Base-by-base conservation (phyloP, 2,888 invertebrate species). In the Andrena minutula region DNA sequence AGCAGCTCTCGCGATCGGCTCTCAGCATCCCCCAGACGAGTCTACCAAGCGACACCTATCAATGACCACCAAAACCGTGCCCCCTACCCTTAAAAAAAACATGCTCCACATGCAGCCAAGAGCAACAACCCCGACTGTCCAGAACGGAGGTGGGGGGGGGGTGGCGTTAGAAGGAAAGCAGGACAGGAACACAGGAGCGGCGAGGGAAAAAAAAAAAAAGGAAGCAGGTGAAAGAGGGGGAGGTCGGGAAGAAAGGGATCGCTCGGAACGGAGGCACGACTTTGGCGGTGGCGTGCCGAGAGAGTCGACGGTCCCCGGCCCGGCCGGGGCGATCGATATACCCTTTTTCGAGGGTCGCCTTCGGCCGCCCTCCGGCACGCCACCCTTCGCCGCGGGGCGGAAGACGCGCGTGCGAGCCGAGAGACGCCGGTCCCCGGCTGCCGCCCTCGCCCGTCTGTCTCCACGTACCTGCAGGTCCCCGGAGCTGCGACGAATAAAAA, bases 261-360 rank as follows among this genome's bases (percentile, higher is more conserved):
- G n/a, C 23, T 56, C n/a, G 20, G 6, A 32, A 58, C 75, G 83
- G 70, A 63, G 80, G 85, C 85, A 88, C 88, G 88, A 90, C 86
- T 88, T 23, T 88, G 88, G 88, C 88, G 90, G 88, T 91, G 90
- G 91, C 90, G 91, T 90, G 87, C 88, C 89, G 41, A 16, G 41
- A 87, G 66, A 82, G 89, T 91, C 91, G 85, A 90, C 90, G 84
- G 91, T 91, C 92, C 41, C 91, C 91, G 91, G 91, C 90, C 92
- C 90, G 86, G 66, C 79, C 90, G 26, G 16, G 16, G 4, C 69
- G 92, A 92, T 92, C 92, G 92, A 92, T 92, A 92, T 91, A 92
- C 92, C 90, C 91, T 91, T 92, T 92, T 92, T 91, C 87, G 86
- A 89, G 89, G 86, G 86, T 85, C 41, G 65, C 77, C 83, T 83